Conservation (phyloP, 2,113 vertebrate species). For the Tenrec ecaudatus region DNA sequence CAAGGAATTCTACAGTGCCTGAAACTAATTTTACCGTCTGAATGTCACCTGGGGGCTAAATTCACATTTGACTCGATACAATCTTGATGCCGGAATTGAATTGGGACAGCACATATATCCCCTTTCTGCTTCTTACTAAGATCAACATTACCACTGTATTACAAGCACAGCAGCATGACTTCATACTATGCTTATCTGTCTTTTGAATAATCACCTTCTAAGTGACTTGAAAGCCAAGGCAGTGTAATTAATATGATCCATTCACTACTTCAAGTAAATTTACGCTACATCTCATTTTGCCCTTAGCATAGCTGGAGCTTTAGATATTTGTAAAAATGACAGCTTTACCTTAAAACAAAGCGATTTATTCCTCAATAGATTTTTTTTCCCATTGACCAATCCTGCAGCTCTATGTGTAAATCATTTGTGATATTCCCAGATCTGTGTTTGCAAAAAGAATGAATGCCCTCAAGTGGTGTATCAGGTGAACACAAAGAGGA, state of each 20-base stretch:
- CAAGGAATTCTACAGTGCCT: conserved; percentile 62
- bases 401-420: conserved; percentile 54
- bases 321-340: conserved; percentile 58
- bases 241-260: conserved; percentile 55
- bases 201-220: conserved; percentile 63
- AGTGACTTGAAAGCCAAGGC: conserved; percentile 64
- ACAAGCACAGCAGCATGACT: conserved; percentile 3
- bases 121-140: conserved; percentile 53
- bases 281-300: conserved; percentile 17
- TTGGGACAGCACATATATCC: conserved; percentile 5
- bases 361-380: conserved; percentile 32
- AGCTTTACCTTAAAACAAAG: conserved; percentile 50
- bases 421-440: conserved; percentile 72
- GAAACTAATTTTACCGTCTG: conserved; percentile 57
- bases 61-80: conserved; percentile 62
- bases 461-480: conserved; percentile 71
- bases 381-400: conserved; percentile 63
- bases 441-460: conserved; percentile 59
- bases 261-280: conserved; percentile 47
- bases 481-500: conserved; percentile 71
- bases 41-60: conserved; percentile 54
- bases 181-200: conserved; percentile 41
- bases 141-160: conserved; percentile 45
- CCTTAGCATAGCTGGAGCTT: conserved; percentile 16
- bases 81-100: conserved; percentile 42